Base-by-base conservation (phyloP, 2,797 vertebrate genomes). In the Adelosebastes latens region DNA sequence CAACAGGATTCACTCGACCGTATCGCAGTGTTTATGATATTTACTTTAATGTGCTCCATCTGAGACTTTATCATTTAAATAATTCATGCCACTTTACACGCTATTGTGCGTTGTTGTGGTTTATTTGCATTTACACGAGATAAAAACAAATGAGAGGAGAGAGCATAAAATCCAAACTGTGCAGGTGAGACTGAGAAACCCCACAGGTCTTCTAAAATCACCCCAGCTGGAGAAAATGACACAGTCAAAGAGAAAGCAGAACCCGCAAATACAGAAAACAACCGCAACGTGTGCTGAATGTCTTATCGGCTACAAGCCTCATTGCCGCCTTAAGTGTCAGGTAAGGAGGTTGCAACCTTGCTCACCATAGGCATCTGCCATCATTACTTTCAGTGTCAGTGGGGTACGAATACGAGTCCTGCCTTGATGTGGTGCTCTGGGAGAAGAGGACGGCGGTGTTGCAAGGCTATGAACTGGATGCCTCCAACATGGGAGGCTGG, bases 401-500 rank as follows among this genome's bases (percentile, higher is more conserved):
- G 82, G 99, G 99, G 5, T 99, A 98, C 3, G 99, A 99, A 87
- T 99, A 99, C 12, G 99, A 99, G 93, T 98, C 98, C 2, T 99
- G 99, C 83, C 94, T 99, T 81, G 97, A 98, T 88, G 96, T 99
- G 82, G 97, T 99, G 63, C 96, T 99, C 6, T 99, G 99, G 99
- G 99, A 99, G 90, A 99, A 99, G 93, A 95, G 99, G 81, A 99
- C 97, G 0, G 97, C 97, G 1, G 70, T 96, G 88, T 80, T 99
- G 64, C 99, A 99, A 91, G 99, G 98, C 75, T 99, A 98, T 34
- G 98, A 99, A 70, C 88, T 99, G 81, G 98, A 99, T 65, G 97
- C 98, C 2, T 98, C 98, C 81, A 98, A 96, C 92, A 98, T 99
- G 97, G 99, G 98, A 36, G 97, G 98, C 3, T 99, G 99, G 98